A percentile compares a stretch with the other conserved stretches of the same genome.
phyloP scores from a whole-genome alignment of 2,888 invertebrate species.

The Cecidostiba fungosa region DNA sequence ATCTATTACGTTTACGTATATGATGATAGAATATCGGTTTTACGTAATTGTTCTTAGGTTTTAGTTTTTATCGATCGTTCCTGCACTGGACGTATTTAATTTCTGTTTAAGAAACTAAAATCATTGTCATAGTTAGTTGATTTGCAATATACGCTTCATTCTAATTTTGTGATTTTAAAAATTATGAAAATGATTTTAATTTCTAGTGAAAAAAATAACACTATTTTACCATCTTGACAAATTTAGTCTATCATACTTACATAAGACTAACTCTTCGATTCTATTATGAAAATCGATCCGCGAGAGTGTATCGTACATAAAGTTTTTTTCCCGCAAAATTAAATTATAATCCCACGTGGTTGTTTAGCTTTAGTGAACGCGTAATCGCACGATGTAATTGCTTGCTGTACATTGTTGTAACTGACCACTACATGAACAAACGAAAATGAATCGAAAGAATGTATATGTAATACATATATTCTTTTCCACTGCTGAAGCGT shows the following conservation, averaged over 20 bases:
- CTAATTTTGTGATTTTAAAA: background rate
- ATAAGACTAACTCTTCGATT: slow-evolving; percentile 3
- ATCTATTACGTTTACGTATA: slow-evolving; percentile 27
- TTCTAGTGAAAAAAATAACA: background rate
- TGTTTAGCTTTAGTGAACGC: slow-evolving; percentile 57
- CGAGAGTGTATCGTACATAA: background rate
- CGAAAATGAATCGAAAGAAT: slow-evolving; percentile 37
- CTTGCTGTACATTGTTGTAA: slow-evolving; percentile 57
- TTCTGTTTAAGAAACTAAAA: slow-evolving; percentile 21
- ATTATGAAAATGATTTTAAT: slow-evolving; percentile 16
- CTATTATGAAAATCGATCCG: slow-evolving; percentile 7
- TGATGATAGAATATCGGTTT: slow-evolving; percentile 8
- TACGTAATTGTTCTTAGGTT: slow-evolving; percentile 38
- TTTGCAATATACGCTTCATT: background rate
- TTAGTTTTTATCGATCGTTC: slow-evolving; percentile 19
- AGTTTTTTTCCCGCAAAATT: slow-evolving; percentile 17
- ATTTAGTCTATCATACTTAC: background rate
- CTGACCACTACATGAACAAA: slow-evolving; percentile 40
- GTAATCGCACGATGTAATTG: slow-evolving; percentile 56
- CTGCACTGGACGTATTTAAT: slow-evolving; percentile 45
- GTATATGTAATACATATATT: slow-evolving; percentile 21
- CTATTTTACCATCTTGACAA: background rate
- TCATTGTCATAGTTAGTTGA: background rate
- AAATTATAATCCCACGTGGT: slow-evolving; percentile 40
- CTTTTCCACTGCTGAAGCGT: slow-evolving; percentile 34